Evolutionary conservation across 2,113 vertebrate genomes (phyloP).

Genomic region (Hyaena hyaena): DNA sequence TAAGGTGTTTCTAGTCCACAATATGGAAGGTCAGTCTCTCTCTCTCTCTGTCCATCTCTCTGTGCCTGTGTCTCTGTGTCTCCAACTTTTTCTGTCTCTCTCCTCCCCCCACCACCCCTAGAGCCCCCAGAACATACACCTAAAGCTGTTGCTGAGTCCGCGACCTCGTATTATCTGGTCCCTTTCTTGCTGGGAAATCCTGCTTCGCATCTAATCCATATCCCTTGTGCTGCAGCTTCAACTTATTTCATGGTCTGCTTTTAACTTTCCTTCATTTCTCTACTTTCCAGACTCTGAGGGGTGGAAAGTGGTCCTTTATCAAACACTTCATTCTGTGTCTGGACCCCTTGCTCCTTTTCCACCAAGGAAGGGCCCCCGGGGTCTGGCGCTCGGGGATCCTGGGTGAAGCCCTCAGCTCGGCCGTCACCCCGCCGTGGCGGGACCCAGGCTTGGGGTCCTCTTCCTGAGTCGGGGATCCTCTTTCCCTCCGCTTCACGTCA

Average conservation of each 20-base stretch:
- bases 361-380: accelerated
- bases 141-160: neutral
- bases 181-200: accelerated
- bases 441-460: neutral
- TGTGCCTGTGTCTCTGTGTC: neutral
- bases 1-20: neutral
- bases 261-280: neutral
- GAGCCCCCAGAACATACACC: accelerated
- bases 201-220: neutral
- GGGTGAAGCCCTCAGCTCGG: neutral
- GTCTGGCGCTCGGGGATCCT: accelerated
- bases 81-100: neutral
- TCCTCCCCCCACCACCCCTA: too few species aligned
- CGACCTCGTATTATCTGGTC: too few species aligned
- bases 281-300: neutral
- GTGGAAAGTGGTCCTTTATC: neutral
- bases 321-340: neutral
- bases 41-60: too few species aligned
- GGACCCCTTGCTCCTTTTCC: neutral
- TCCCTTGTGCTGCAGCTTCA: accelerated
- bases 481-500: neutral
- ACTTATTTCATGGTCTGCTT: neutral
- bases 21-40: neutral
- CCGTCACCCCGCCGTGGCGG: accelerated
- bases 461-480: neutral